A percentile compares a stretch with the other conserved stretches of the same genome.
Evolutionary conservation across 2,888 invertebrate genomes (phyloP).

Genomic region (Pollenia angustigena): DNA sequence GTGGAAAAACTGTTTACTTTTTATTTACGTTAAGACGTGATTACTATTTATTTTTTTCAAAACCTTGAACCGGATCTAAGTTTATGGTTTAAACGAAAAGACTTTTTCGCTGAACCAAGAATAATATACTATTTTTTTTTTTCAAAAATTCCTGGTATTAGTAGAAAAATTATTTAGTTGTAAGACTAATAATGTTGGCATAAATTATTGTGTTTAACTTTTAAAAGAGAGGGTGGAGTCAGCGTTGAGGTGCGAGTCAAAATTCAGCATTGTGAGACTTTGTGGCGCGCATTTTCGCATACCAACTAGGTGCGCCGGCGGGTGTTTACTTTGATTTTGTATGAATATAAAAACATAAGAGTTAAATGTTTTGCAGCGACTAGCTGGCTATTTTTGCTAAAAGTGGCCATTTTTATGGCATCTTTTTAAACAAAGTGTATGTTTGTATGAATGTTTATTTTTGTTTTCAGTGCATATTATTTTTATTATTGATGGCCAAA

Average conservation of each 20-base stretch:
- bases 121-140: not conserved
- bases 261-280: constrained; percentile 70
- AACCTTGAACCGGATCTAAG: not conserved
- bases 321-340: constrained; percentile 74
- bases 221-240: constrained; percentile 71
- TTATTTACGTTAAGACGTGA: no score
- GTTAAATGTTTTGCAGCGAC: constrained; percentile 2
- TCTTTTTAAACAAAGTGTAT: constrained; percentile 1
- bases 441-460: not conserved
- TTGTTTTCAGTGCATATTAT: not conserved
- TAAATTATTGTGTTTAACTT: constrained; percentile 63
- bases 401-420: constrained; percentile 71
- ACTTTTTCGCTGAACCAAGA: constrained; percentile 13
- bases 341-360: not conserved
- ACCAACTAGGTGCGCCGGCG: constrained; percentile 74
- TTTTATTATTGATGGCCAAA: constrained; percentile 67
- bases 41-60: no score
- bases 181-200: constrained; percentile 51
- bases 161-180: constrained; percentile 44
- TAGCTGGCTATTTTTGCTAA: constrained; percentile 63
- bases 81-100: not conserved
- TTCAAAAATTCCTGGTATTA: constrained; percentile 25
- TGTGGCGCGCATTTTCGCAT: constrained; percentile 75
- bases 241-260: constrained; percentile 58
- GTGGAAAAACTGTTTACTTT: no score